Percentiles rank a stretch among this genome's conserved stretches.
Evolutionary conservation across 64 coral and sea anemone species (phyloP).

Genomic region (Montipora efflorescens): DNA sequence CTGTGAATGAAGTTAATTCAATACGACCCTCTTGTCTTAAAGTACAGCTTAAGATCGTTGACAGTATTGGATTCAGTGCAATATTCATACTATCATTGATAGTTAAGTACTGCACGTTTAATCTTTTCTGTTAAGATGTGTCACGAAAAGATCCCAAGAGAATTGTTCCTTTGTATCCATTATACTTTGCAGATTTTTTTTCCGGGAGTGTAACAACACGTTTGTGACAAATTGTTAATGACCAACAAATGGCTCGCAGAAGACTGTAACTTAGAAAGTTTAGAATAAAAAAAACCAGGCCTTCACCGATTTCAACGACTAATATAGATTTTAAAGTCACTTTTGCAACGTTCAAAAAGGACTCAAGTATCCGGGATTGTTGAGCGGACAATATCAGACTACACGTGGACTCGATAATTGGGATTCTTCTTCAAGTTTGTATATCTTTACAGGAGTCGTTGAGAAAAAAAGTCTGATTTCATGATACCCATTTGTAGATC

Average conservation of each 20-base stretch:
- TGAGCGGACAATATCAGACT: not conserved
- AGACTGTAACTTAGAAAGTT: not conserved
- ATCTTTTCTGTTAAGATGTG: not conserved
- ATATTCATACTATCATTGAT: not conserved
- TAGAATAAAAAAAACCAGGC: not conserved
- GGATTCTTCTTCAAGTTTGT: no score
- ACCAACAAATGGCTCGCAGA: not conserved
- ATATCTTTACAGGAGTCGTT: no score
- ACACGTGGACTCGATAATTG: no score
- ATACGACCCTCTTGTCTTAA: constrained; percentile 15
- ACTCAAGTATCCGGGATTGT: not conserved
- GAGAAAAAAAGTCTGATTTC: no score
- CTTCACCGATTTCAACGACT: not conserved
- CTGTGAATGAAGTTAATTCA: constrained; percentile 7
- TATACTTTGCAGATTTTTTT: not conserved
- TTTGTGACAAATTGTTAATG: not conserved
- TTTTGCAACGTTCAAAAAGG: not conserved
- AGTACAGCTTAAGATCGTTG: not conserved
- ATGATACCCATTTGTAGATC: no score
- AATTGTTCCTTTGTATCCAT: no score
- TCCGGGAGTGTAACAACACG: not conserved
- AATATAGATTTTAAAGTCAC: not conserved
- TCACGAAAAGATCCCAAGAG: not conserved
- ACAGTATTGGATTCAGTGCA: not conserved
- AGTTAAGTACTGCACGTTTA: not conserved